Base-by-base conservation (phyloP, 2,888 invertebrate genomes). In the Oscheius onirici region DNA sequence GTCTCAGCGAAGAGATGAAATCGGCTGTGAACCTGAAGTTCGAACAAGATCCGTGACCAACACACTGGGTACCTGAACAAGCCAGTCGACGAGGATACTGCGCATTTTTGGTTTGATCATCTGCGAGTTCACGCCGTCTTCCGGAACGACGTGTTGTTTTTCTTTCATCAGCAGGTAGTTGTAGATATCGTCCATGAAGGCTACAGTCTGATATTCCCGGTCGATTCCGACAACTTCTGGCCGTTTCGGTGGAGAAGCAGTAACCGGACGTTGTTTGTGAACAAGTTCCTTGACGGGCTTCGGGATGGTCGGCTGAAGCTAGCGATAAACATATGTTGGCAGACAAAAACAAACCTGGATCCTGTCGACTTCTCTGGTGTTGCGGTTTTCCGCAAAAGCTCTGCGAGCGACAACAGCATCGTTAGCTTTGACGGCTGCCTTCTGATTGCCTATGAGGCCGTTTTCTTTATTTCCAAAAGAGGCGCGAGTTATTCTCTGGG, bases 131-230 rank as follows among this genome's bases (percentile, higher is more conserved):
- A 76, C 55, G 22, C 41, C 26, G 61, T 28, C 34, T 3, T 26
- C 51, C 13, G 49, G 13, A 17, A 75, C 44, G 2, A 72, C 58
- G 22, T 51, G 71, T 34, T 72, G 52, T 67, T 77, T 74, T 52
- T 81, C 81, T 22, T 73, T 72, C 17, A 51, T 46, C 11, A 74
- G 69, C 34, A 78, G 72, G 51, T 81, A 81, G 49, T 72, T 89
- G 87, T 94, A 95, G 87, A 97, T 96, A 83, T 96, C 95, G 78
- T 93, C 92, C 43, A 93, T 92, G 88, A 95, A 96, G 81, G 92
- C 92, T 17, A 93, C 91, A 15, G 72, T 73, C 24, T 71, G 69
- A 11, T 60, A 43, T 70, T 77, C 74, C n/a, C 72, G 60, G 15
- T 76, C 73, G 5, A 71, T 24, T 26, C 71, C 70, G 6, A 15